These are phyloP conservation scores for Lacerta agilis DNA, from an alignment of 2,797 vertebrate species.

Conservation along the genomic window DNA sequence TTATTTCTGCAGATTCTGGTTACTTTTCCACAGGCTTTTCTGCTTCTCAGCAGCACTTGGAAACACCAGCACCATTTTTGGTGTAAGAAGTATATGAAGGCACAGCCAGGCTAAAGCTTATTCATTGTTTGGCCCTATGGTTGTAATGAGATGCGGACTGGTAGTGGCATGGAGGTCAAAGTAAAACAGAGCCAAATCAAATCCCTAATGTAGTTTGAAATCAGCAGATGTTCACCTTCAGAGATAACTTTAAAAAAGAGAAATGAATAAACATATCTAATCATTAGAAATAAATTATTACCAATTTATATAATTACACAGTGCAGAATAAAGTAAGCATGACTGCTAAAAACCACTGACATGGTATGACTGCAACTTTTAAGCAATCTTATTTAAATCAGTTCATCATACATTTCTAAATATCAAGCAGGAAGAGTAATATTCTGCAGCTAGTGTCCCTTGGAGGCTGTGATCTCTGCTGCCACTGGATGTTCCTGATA, in stretches of 20 bases:
- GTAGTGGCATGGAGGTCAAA: background rate
- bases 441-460: background rate
- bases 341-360: background rate
- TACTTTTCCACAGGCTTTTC: background rate
- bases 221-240: background rate
- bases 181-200: background rate
- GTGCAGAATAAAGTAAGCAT: background rate
- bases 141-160: background rate
- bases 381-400: conserved; percentile 3
- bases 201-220: background rate
- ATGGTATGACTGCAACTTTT: background rate
- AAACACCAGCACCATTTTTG: background rate
- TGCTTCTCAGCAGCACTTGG: background rate
- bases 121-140: background rate
- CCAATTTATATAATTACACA: background rate
- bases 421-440: background rate
- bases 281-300: conserved; percentile 5
- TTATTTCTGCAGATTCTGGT: background rate
- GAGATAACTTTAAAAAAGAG: background rate
- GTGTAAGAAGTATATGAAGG: background rate
- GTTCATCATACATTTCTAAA: background rate
- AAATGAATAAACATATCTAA: background rate
- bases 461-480: background rate
- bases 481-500: background rate
- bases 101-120: background rate